Evolutionary conservation across 2,113 vertebrate genomes (phyloP).

Genomic region (Xiphophorus maculatus): DNA sequence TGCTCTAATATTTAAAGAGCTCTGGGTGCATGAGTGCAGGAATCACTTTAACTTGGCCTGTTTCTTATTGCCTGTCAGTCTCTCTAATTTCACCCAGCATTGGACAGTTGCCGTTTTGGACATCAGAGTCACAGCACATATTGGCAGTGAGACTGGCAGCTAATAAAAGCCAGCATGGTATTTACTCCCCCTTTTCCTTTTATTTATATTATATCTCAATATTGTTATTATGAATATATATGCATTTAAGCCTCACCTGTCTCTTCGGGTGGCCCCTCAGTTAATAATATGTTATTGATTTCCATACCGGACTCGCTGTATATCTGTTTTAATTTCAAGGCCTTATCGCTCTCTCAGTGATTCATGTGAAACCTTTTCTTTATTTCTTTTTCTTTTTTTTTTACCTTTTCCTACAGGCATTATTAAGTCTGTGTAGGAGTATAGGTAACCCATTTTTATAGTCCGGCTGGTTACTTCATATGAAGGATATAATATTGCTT

Average conservation of each 20-base stretch:
- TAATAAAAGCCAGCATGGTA: constrained; percentile 81
- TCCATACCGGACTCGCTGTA: constrained; percentile 72
- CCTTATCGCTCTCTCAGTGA: constrained; percentile 66
- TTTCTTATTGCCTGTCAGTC: constrained; percentile 86
- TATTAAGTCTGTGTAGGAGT: constrained; percentile 68
- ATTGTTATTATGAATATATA: constrained; percentile 84
- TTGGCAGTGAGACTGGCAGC: constrained; percentile 83
- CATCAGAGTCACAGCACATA: constrained; percentile 81
- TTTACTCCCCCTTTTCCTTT: constrained; percentile 74
- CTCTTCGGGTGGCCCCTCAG: constrained; percentile 70
- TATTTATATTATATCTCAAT: constrained; percentile 82
- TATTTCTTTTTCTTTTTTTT: constrained; percentile 49
- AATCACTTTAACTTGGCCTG: constrained; percentile 81
- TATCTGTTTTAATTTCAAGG: constrained; percentile 76
- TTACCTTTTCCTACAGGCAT: constrained; percentile 51
- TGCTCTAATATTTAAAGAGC: constrained; percentile 77
- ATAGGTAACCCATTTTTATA: constrained; percentile 56
- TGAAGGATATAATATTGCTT: constrained; percentile 55
- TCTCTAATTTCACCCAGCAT: constrained; percentile 82
- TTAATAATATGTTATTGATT: constrained; percentile 83
- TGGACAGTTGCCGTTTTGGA: constrained; percentile 83
- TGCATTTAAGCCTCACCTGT: constrained; percentile 80
- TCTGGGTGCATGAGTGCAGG: constrained; percentile 56
- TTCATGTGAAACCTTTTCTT: constrained; percentile 59
- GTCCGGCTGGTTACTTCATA: constrained; percentile 59